phyloP scores from a whole-genome alignment of 2,797 vertebrate genomes.

The Cyprinodon diabolis region DNA sequence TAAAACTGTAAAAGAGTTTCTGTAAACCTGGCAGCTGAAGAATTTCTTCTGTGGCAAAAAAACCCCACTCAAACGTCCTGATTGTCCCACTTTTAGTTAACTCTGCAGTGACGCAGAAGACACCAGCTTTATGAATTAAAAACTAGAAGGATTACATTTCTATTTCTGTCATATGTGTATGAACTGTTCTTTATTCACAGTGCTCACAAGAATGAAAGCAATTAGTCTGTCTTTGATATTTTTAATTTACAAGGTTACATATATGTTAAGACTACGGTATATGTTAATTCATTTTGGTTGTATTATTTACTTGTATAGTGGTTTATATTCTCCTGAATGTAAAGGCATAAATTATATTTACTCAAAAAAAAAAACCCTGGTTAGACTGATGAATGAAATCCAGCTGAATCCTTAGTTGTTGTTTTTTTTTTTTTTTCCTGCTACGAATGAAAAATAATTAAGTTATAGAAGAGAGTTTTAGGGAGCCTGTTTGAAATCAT shows the following conservation, averaged over 20 bases:
- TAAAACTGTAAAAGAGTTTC: not conserved
- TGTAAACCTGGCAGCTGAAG: conserved; percentile 14
- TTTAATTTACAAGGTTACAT: not conserved
- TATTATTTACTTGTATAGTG: conserved; percentile 1
- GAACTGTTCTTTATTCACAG: conserved; percentile 16
- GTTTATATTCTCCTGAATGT: not conserved
- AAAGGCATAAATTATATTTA: not conserved
- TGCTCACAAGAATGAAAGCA: conserved; percentile 26
- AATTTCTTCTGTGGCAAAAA: not conserved
- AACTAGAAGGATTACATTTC: conserved; percentile 6
- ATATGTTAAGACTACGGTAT: not conserved
- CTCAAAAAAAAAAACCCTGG: not conserved
- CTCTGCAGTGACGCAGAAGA: not conserved
- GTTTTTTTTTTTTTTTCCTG: not conserved
- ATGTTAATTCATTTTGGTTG: not conserved
- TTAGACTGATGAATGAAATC: conserved; percentile 29
- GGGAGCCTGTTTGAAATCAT: no score
- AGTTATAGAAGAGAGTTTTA: no score
- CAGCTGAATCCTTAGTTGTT: not conserved
- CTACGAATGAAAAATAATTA: no score
- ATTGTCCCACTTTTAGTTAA: conserved; percentile 5
- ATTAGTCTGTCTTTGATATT: conserved; percentile 18
- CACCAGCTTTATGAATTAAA: not conserved
- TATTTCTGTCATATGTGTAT: conserved; percentile 14
- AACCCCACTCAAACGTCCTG: not conserved